Evolutionary conservation across 1,140 invertebrate genomes (phyloP).

Genomic region (Papilio aristodemus): DNA sequence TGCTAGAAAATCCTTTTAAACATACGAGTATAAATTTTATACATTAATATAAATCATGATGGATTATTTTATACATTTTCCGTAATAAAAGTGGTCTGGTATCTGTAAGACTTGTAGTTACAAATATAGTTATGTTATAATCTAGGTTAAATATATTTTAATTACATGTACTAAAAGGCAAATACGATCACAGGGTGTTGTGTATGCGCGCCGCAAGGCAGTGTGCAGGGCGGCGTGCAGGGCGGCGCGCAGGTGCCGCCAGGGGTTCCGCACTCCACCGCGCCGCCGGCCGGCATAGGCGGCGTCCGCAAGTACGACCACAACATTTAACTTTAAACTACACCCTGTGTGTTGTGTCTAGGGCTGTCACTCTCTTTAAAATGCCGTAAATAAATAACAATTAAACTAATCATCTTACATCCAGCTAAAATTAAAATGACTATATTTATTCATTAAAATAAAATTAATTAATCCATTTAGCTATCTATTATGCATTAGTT

Average conservation of each 20-base stretch:
- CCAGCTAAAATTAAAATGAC: background rate
- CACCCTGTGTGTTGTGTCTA: conserved; percentile 26
- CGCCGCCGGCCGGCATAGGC: conserved; percentile 71
- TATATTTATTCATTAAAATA: background rate
- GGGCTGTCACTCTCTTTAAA: conserved; percentile 29
- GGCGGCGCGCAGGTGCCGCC: conserved; percentile 73
- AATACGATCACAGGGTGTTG: conserved; percentile 65
- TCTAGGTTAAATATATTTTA: background rate
- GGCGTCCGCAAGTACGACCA: conserved; percentile 68
- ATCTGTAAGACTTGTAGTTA: too few species aligned
- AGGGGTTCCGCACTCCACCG: conserved; percentile 72
- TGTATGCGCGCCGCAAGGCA: conserved; percentile 76
- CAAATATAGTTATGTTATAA: too few species aligned
- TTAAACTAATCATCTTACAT: conserved; percentile 11
- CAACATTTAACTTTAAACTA: conserved; percentile 2
- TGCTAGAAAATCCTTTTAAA: too few species aligned
- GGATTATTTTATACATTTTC: too few species aligned
- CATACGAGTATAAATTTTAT: too few species aligned
- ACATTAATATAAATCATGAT: too few species aligned
- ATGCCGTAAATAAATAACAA: conserved; percentile 28
- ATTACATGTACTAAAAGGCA: conserved; percentile 24
- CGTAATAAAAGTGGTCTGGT: too few species aligned
- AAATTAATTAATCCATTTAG: background rate
- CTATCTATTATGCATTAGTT: conserved; percentile 4
- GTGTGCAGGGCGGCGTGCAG: conserved; percentile 73